These are phyloP conservation scores for Halesus radiatus DNA, from an alignment of 1,140 invertebrate genomes.

Conservation along the genomic window DNA sequence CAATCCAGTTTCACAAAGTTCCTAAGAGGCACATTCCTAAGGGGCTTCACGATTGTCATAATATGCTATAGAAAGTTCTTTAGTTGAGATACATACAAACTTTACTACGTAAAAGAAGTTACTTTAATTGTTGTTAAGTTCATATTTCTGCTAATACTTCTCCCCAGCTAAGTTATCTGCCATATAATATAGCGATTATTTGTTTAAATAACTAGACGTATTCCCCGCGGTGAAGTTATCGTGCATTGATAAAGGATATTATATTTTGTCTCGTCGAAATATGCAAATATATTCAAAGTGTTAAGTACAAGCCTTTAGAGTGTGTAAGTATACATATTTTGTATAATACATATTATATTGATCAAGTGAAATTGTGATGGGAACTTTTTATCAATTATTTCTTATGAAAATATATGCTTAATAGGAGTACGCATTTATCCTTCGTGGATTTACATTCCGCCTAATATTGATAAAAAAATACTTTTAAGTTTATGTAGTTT, in stretches of 20 bases:
- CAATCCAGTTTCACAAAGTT: too few species aligned
- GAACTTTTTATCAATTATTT: constrained; percentile 35
- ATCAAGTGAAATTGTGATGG: constrained; percentile 17
- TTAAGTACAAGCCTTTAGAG: constrained; percentile 38
- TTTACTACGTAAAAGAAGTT: too few species aligned
- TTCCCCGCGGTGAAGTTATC: not conserved
- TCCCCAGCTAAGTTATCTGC: constrained; percentile 23
- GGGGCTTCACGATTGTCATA: too few species aligned
- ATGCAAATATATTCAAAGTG: constrained; percentile 38
- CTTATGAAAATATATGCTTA: constrained; percentile 34
- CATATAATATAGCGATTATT: not conserved
- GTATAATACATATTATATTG: constrained; percentile 21
- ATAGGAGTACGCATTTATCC: constrained; percentile 44
- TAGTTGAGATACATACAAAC: too few species aligned
- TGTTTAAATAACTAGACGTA: constrained; percentile 15
- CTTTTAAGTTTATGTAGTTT: constrained; percentile 36
- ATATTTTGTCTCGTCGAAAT: constrained; percentile 25
- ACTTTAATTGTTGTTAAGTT: too few species aligned
- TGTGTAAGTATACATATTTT: constrained; percentile 33
- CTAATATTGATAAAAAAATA: constrained; percentile 30
- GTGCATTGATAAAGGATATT: not conserved
- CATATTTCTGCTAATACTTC: not conserved
- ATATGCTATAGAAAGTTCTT: too few species aligned
- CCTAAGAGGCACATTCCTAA: too few species aligned
- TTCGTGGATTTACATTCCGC: constrained; percentile 48